Base-by-base conservation (phyloP, 53 echinoderm and acorn worm genomes). In the Stichopus horrens region DNA sequence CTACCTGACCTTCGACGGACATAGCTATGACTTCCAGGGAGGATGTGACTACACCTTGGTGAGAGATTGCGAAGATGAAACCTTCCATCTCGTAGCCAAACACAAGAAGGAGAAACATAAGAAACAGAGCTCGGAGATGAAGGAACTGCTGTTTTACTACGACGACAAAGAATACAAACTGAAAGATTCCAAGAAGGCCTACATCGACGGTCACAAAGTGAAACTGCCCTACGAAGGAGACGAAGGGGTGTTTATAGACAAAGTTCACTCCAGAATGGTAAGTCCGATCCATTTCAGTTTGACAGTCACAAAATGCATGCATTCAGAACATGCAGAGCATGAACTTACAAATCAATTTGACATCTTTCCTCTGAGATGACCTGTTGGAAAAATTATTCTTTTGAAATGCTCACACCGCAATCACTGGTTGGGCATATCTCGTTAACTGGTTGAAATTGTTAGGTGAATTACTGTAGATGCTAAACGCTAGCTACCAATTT, bases 1-100 rank as follows among this genome's bases (percentile, higher is more conserved):
- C 82, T 96, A 95, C 83, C 71, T 92, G 89, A 96, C 94, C 14
- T 96, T 96, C 74, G 96, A 96, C 59, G 90, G 88, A 5, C 55
- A 59, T 9, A 89, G 86, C 86, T 90, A 95, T 60, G 79, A 93
- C 87, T 95, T 93, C 73, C 90, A 93, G 21, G 93, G 95, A n/a
- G 88, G 88, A 52, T 95, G 95, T 85, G 90, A 95, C 80, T 93
- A 95, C 88, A 89, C 90, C 19, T 78, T 95, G 66, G 93, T 93
- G 16, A 7, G 79, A 75, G 93, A 95, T 59, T 90, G 90, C 77
- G 21, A 74, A 9, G 66, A 23, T 16, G 67, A 85, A 52, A 53
- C 57, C 21, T 85, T 85, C 85, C 85, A 52, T 67, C 85, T 85
- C 4, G 68, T 51, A 16, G 65, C 85, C 14, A 85, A 85, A 85